These are phyloP conservation scores for Ips nitidus DNA, from an alignment of 1,140 invertebrate genomes.

Conservation along the genomic window DNA sequence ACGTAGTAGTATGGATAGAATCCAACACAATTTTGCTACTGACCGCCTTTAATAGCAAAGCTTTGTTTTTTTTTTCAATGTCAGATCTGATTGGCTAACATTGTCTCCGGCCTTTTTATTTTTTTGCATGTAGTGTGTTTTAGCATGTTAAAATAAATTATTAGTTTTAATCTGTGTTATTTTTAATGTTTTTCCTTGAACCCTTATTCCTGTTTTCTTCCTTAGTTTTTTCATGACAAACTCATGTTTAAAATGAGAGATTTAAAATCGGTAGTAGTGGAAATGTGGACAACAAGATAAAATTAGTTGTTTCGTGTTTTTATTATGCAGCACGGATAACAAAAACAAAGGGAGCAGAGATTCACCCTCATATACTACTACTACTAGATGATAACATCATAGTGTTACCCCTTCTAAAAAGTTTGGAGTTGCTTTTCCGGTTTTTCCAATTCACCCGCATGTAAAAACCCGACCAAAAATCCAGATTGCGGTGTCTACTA, in stretches of 20 bases:
- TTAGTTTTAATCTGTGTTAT: slow-evolving; percentile 22
- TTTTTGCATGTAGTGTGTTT: slow-evolving; percentile 33
- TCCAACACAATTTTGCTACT: neutral
- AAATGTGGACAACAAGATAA: too few species aligned
- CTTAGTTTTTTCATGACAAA: too few species aligned
- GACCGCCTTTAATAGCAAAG: neutral
- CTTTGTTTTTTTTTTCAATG: slow-evolving; percentile 4
- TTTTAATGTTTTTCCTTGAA: slow-evolving; percentile 15
- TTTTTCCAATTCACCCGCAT: too few species aligned
- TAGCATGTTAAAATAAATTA: slow-evolving; percentile 38
- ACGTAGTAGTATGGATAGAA: neutral
- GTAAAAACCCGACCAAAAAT: neutral
- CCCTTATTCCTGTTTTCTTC: neutral
- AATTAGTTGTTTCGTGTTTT: too few species aligned
- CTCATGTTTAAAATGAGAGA: too few species aligned
- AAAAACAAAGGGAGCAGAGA: too few species aligned
- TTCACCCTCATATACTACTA: too few species aligned
- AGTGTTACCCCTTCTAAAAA: too few species aligned
- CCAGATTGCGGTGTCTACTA: slow-evolving; percentile 47
- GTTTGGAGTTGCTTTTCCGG: too few species aligned
- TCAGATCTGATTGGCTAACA: slow-evolving; percentile 21
- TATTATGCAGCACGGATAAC: too few species aligned
- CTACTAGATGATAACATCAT: too few species aligned
- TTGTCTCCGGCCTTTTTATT: slow-evolving; percentile 1
- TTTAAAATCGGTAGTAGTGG: too few species aligned